Conservation (phyloP, 37 sponge, comb jelly and placozoan genomes). For the Corticium candelabrum region DNA sequence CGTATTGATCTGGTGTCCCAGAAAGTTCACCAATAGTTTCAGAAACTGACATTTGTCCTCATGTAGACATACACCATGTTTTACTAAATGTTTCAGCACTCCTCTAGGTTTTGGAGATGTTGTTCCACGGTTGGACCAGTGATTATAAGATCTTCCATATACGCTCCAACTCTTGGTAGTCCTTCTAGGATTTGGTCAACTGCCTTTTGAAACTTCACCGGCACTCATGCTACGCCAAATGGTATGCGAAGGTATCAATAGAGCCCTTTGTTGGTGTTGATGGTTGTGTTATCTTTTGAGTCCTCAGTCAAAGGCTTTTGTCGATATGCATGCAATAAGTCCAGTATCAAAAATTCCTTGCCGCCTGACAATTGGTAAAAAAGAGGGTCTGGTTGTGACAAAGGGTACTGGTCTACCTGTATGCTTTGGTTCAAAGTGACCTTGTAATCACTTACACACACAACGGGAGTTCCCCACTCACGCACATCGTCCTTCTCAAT, state of each 20-base stretch:
- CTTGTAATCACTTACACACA: neutral
- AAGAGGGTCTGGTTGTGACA: neutral
- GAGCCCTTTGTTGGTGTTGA: neutral
- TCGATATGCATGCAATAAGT: no score
- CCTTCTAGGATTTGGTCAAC: neutral
- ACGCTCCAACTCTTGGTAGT: neutral
- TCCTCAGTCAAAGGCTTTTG: no score
- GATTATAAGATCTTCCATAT: neutral
- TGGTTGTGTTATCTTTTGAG: neutral
- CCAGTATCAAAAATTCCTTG: no score
- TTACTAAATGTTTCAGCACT: neutral
- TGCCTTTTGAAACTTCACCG: neutral
- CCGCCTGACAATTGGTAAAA: neutral
- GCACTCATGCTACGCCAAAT: neutral
- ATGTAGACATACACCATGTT: neutral
- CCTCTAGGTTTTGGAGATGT: neutral
- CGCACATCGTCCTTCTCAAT: neutral
- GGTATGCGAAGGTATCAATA: neutral
- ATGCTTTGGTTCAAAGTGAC: neutral
- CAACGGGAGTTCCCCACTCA: neutral
- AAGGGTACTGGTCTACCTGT: neutral
- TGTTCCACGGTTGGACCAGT: neutral
- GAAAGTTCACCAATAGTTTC: neutral
- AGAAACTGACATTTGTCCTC: neutral
- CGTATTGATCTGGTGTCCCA: neutral